Evolutionary conservation across 2,113 vertebrate species (phyloP), one percentile per base, ranked within the genome.

Genomic region (Anhinga rufa): DNA sequence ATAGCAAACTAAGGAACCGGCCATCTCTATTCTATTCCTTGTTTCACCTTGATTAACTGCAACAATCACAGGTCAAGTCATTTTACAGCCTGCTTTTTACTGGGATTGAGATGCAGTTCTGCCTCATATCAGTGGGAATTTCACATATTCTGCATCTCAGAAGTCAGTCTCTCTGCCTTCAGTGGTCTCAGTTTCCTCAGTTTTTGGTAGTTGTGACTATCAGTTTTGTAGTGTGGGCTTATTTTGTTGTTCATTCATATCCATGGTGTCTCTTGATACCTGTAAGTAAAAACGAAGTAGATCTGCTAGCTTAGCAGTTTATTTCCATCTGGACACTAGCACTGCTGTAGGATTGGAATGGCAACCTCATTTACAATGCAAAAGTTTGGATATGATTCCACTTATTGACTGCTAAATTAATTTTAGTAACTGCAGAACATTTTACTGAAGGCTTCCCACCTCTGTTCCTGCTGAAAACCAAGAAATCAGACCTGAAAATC

Each of bases 361-460:
- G 76, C 82, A 93, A 61, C 62, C 28, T 87, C 61, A 69, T 92
- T 70, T 90, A 71, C 82, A 90, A 90, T 86, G 75, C 60, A 70
- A 13, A 79, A 64, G 12, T 74, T 89, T 91, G 69, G 51, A 58
- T 95, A 60, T 34, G 42, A 60, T 93, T 96, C 64, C 60, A 64
- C 44, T 94, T 94, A 86, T 9, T 93, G 81, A 87, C 61, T 92
- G 65, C 66, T 91, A 87, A 94, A 86, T 86, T 90, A 92, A 84
- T 71, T 88, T 82, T 81, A 89, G 86, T 46, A 69, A 68, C 88
- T 76, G 52, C 60, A 86, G 51, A 90, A 86, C 48, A 61, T 71
- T 90, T 88, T 61, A 64, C 32, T 90, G 68, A 62, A 93, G 80
- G 55, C 93, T 96, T 95, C 82, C 88, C 74, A 89, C 78, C 93